phyloP scores from a whole-genome alignment of 1,140 invertebrate genomes.

The Rhyacophila brunnea region DNA sequence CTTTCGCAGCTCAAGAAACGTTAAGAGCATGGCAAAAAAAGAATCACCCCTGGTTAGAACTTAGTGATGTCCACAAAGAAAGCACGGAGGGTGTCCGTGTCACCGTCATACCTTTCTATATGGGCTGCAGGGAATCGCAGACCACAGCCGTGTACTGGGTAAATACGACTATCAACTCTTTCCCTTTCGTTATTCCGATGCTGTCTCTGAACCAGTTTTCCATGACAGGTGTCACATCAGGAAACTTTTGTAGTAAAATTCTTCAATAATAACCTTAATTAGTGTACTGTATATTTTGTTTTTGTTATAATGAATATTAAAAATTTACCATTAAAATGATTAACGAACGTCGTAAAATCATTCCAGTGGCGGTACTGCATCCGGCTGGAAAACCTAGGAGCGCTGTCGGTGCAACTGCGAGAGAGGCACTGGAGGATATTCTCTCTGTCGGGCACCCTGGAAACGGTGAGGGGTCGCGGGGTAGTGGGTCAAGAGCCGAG shows the following conservation, averaged over 20 bases:
- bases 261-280: too few species aligned
- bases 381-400: conserved; percentile 89
- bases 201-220: too few species aligned
- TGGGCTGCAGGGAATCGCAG: conserved; percentile 89
- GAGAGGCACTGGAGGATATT: conserved; percentile 97
- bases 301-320: too few species aligned
- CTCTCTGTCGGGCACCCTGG: conserved; percentile 89
- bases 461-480: conserved; percentile 90
- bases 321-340: too few species aligned
- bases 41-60: conserved; percentile 94
- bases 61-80: conserved; percentile 97
- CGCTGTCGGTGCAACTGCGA: conserved; percentile 84
- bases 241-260: too few species aligned
- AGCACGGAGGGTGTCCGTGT: conserved; percentile 94
- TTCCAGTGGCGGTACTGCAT: conserved; percentile 93
- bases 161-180: conserved; percentile 37
- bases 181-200: neutral
- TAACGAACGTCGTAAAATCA: too few species aligned
- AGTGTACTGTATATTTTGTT: too few species aligned
- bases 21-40: conserved; percentile 94
- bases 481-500: conserved; percentile 95
- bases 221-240: too few species aligned
- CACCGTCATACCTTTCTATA: conserved; percentile 97
- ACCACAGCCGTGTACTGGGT: conserved; percentile 92
- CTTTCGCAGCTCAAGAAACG: conserved; percentile 86